Percentiles rank a stretch among this genome's conserved stretches.
These are phyloP conservation scores for Panthera tigris DNA, from an alignment of 2,113 vertebrate genomes.

Conservation along the genomic window DNA sequence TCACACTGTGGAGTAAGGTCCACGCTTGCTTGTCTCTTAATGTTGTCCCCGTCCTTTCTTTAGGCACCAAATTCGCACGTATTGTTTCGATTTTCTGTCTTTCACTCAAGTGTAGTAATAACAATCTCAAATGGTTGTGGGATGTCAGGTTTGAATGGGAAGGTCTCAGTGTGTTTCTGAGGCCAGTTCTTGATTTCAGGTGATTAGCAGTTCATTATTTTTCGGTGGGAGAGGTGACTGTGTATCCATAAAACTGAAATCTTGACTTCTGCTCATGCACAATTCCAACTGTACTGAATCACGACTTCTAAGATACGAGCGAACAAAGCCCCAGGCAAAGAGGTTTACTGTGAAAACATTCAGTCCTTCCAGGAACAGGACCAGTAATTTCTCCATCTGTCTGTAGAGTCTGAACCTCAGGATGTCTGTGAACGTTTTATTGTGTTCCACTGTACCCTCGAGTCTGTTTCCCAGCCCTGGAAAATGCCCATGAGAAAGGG, in stretches of 20 bases:
- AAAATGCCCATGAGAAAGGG: slow-evolving; percentile 60
- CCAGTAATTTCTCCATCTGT: slow-evolving; percentile 17
- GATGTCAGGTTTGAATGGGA: background rate
- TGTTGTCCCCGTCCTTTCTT: background rate
- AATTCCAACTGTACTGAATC: background rate
- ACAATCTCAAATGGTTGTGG: background rate
- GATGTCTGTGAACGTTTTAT: background rate
- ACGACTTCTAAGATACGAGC: background rate
- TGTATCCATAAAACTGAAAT: background rate
- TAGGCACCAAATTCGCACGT: too few relatives aligned
- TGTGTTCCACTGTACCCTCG: background rate
- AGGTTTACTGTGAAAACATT: background rate
- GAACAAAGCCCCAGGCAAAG: slow-evolving; percentile 31
- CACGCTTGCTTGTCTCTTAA: background rate
- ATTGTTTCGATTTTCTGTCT: background rate
- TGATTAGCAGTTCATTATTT: background rate
- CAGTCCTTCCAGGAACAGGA: slow-evolving; percentile 54
- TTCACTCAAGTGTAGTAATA: fast-evolving
- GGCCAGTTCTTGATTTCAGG: background rate
- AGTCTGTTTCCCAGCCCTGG: slow-evolving; percentile 61
- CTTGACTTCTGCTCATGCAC: background rate
- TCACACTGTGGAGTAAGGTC: background rate
- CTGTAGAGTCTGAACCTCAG: background rate
- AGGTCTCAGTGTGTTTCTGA: background rate
- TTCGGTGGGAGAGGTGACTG: background rate